A percentile compares a stretch with the other conserved stretches of the same genome.
phyloP scores from a whole-genome alignment of 2,888 invertebrate genomes.

The Cerastis rubricosa region DNA sequence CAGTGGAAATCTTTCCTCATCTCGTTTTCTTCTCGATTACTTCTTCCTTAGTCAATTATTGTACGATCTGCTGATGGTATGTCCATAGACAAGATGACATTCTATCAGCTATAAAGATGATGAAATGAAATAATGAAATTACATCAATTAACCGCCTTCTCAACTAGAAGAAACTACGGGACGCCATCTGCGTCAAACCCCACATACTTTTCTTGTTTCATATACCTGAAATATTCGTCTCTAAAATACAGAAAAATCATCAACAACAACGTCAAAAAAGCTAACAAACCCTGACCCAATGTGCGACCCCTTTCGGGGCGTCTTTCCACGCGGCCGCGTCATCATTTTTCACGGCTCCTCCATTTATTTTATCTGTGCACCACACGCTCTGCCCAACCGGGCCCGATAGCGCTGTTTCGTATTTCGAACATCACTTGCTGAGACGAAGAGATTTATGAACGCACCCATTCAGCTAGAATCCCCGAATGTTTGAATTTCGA shows the following conservation, averaged over 20 bases:
- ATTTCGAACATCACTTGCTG: slow-evolving; percentile 87
- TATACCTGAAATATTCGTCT: background rate
- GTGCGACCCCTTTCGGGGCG: slow-evolving; percentile 83
- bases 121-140: background rate
- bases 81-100: background rate
- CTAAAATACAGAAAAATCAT: slow-evolving; percentile 28
- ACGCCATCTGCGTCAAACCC: too few species aligned
- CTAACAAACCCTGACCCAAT: slow-evolving; percentile 80
- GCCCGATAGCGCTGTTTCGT: slow-evolving; percentile 85
- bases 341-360: slow-evolving; percentile 90
- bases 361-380: slow-evolving; percentile 90
- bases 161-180: background rate
- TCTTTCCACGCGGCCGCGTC: slow-evolving; percentile 87
- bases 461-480: slow-evolving; percentile 86
- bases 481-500: slow-evolving; percentile 83
- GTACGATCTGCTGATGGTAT: background rate
- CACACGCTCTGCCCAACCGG: slow-evolving; percentile 85
- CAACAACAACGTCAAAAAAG: slow-evolving; percentile 15
- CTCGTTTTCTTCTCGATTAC: background rate
- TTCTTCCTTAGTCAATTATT: background rate
- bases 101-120: background rate
- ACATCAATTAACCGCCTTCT: background rate
- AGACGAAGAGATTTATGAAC: slow-evolving; percentile 88
- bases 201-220: background rate
- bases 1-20: too few species aligned